These are phyloP conservation scores for Leptopterna dolabrata DNA, from an alignment of 2,888 invertebrate genomes.

Conservation along the genomic window DNA sequence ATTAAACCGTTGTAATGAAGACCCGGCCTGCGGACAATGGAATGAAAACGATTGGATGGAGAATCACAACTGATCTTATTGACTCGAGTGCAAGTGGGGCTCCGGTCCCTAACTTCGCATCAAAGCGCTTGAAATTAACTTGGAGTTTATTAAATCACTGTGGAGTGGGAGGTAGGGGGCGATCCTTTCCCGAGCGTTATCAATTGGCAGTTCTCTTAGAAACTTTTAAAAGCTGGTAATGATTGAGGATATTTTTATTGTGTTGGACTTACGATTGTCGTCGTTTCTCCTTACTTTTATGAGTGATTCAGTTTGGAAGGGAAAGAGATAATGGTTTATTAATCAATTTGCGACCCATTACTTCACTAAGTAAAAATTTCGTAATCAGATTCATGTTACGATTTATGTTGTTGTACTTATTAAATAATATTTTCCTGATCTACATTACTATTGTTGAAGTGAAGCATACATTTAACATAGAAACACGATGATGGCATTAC, in stretches of 20 bases:
- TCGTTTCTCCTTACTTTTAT: neutral
- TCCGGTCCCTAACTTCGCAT: conserved; percentile 24
- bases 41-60: conserved; percentile 42
- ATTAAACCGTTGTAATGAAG: conserved; percentile 41
- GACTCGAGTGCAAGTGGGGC: conserved; percentile 36
- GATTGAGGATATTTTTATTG: neutral
- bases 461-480: too few relatives aligned
- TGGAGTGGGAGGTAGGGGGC: neutral
- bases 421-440: too few relatives aligned
- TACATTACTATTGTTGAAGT: too few relatives aligned
- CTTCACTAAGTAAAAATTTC: too few relatives aligned
- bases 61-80: conserved; percentile 48
- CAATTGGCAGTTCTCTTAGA: neutral
- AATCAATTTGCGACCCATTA: too few relatives aligned
- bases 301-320: too few relatives aligned
- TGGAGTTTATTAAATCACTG: conserved; percentile 46
- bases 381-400: too few relatives aligned
- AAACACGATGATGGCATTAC: too few relatives aligned
- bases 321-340: too few relatives aligned
- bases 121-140: conserved; percentile 43
- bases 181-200: neutral
- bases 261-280: neutral
- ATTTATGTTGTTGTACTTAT: too few relatives aligned
- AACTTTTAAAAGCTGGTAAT: neutral
- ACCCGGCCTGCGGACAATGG: neutral